Evolutionary conservation across 2,797 vertebrate species (phyloP).

Genomic region (Kryptolebias ocellatus): DNA sequence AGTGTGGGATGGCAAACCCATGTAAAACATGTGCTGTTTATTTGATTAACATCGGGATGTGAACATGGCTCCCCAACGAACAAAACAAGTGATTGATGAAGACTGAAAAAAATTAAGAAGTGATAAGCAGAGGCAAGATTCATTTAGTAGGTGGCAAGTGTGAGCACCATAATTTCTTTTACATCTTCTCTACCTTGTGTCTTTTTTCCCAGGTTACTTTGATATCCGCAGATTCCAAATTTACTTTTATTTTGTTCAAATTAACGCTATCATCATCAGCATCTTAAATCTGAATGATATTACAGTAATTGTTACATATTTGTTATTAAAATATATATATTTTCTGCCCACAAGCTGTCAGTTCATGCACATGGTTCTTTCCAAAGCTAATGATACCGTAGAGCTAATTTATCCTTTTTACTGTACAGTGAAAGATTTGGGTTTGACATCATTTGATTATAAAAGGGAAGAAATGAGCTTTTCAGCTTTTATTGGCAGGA

Average conservation of each 20-base stretch:
- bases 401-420: neutral
- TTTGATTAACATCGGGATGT: slow-evolving; percentile 68
- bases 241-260: neutral
- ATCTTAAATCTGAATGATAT: neutral
- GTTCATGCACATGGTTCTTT: too few relatives aligned
- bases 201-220: neutral
- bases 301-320: too few relatives aligned
- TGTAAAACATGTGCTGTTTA: slow-evolving; percentile 76
- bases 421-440: neutral
- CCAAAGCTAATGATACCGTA: too few relatives aligned
- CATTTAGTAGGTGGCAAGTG: slow-evolving; percentile 13
- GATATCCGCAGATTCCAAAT: neutral
- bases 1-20: slow-evolving; percentile 66
- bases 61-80: slow-evolving; percentile 58
- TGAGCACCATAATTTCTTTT: neutral
- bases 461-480: neutral
- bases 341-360: too few relatives aligned
- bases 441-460: neutral
- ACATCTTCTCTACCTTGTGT: neutral
- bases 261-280: neutral
- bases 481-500: neutral
- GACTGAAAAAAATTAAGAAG: slow-evolving; percentile 15
- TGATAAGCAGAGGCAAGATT: slow-evolving; percentile 4
- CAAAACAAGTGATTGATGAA: slow-evolving; percentile 65
- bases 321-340: too few relatives aligned